Evolutionary conservation across 2,797 vertebrate species (phyloP).

Genomic region (Bradypus variegatus): DNA sequence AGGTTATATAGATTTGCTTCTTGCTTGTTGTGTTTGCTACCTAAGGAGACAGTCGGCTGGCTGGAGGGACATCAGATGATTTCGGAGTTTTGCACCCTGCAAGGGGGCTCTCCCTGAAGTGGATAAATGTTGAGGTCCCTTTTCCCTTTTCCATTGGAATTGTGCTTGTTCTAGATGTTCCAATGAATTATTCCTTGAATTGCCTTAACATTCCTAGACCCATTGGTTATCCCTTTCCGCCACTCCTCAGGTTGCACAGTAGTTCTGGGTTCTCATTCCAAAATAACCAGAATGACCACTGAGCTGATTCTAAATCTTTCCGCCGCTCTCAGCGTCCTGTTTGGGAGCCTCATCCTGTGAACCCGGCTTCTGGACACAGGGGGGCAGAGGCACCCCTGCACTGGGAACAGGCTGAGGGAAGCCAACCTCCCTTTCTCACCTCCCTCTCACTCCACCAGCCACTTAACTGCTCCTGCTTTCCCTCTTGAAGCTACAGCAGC

Average conservation of each 20-base stretch:
- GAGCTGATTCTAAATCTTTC: background rate
- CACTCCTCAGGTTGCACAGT: background rate
- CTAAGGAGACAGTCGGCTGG: background rate
- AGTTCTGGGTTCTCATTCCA: constrained; percentile 40
- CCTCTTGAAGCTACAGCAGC: background rate
- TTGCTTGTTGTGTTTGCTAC: background rate
- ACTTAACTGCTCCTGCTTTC: background rate
- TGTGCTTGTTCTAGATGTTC: constrained; percentile 29
- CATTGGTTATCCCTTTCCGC: background rate
- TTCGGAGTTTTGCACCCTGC: constrained; percentile 27
- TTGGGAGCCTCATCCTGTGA: background rate
- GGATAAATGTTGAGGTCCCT: background rate
- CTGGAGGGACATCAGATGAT: background rate
- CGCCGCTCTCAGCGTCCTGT: no score
- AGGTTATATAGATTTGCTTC: background rate
- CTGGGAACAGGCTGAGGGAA: background rate
- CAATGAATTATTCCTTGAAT: constrained; percentile 6
- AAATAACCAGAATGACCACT: constrained; percentile 11
- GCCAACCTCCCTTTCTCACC: background rate
- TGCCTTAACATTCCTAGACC: background rate
- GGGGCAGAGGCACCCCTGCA: background rate
- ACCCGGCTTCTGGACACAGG: rapidly evolving
- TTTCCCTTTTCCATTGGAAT: background rate
- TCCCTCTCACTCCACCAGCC: background rate
- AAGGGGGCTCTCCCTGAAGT: background rate